Evolutionary conservation across 1,140 invertebrate genomes (phyloP).

Genomic region (Brachionus rubens): DNA sequence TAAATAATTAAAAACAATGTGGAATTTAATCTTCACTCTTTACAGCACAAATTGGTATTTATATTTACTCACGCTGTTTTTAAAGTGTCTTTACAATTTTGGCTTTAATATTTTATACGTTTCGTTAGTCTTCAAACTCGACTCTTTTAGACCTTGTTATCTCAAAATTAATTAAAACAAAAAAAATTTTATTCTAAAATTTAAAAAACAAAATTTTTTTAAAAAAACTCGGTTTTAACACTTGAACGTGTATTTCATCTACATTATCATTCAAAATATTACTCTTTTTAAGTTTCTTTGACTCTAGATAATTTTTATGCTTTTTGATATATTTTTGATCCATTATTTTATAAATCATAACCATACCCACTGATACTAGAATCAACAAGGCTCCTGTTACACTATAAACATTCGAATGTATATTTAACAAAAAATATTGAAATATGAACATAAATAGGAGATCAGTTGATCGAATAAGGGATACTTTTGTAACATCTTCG

Average conservation of each 20-base stretch:
- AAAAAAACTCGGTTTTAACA: not conserved
- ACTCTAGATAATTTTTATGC: not conserved
- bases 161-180: too few relatives aligned
- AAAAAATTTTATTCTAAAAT: not conserved
- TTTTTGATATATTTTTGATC: slow-evolving; percentile 16
- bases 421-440: slow-evolving; percentile 6
- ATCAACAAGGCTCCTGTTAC: slow-evolving; percentile 17
- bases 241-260: not conserved
- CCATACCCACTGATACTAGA: not conserved
- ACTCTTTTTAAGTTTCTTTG: not conserved
- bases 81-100: too few relatives aligned
- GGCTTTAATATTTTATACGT: too few relatives aligned
- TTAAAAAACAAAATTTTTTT: slow-evolving; percentile 19
- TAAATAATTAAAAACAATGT: too few relatives aligned
- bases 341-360: slow-evolving; percentile 37
- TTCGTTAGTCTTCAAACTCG: too few relatives aligned
- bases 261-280: not conserved
- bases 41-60: too few relatives aligned
- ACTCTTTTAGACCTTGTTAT: too few relatives aligned
- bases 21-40: too few relatives aligned
- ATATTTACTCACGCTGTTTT: too few relatives aligned
- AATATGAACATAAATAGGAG: slow-evolving; percentile 13
- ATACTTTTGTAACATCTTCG: slow-evolving; percentile 26
- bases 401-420: slow-evolving; percentile 32
- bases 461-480: slow-evolving; percentile 18